Base-by-base conservation (phyloP, 2,113 vertebrate species). In the Zingel zingel region DNA sequence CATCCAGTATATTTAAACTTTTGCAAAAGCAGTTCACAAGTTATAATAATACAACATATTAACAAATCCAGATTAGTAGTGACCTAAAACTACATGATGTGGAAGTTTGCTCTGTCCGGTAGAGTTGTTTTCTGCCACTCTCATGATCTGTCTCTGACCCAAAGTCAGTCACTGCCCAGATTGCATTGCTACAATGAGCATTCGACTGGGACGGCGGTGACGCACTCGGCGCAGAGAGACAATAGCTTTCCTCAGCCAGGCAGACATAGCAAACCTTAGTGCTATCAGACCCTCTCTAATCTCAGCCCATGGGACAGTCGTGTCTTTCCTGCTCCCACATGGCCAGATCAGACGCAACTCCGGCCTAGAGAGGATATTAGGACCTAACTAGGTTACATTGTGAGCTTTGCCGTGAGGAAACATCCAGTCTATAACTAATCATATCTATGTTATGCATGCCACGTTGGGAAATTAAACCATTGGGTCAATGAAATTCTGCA, bases 241-340 rank as follows among this genome's bases (percentile, higher is more conserved):
- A 95, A 95, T 92, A 85, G 93, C 84, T 84, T 84, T 90, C 93
- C 92, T 94, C 93, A 89, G 85, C 77, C 80, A 75, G 30, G 66
- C 92, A 95, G 94, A 95, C 95, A 96, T 90, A 94, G 94, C 93
- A 94, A 91, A 91, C 84, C 82, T 92, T 91, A 58, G 83, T 77
- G 81, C 89, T 94, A 91, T 93, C 94, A 92, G 91, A 90, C 88
- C 58, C 86, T 81, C 84, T 86, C 92, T 93, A 94, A 93, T 95
- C 93, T 91, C 85, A 77, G 86, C 51, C 88, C 83, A 91, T 94
- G 92, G 89, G 92, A 94, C 83, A 88, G 86, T 59, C 12, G 36
- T 70, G 81, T 78, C 89, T 85, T 76, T 88, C 79, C 88, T 67
- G 90, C 93, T 95, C 94, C 91, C 93, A 94, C 91, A 89, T 85